Conservation (phyloP, 1,140 invertebrate species). For the Drosophila willistoni region DNA sequence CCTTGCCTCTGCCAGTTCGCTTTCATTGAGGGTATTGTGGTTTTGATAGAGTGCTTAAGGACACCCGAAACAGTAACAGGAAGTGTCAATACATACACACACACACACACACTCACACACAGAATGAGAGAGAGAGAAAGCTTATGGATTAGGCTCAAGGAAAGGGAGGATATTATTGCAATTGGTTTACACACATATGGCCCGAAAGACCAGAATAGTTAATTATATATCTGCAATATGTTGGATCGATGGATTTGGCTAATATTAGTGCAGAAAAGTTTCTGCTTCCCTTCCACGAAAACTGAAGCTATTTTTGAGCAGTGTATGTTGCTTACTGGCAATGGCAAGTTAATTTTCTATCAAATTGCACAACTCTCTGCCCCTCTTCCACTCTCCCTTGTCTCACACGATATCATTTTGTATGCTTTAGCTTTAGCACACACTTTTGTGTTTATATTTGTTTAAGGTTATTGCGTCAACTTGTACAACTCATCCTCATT, state of each 20-base stretch:
- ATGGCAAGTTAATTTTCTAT: slow-evolving; percentile 11
- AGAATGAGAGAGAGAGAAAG: background rate
- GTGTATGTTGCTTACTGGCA: background rate
- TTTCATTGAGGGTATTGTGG: slow-evolving; percentile 48
- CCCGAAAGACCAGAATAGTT: background rate
- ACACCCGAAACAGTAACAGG: slow-evolving; percentile 6
- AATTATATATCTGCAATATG: slow-evolving; percentile 14
- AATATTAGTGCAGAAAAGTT: background rate
- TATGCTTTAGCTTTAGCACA: slow-evolving; percentile 42
- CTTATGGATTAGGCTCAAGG: slow-evolving; percentile 28
- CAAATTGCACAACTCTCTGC: background rate
- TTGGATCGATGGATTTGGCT: background rate
- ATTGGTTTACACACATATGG: slow-evolving; percentile 3
- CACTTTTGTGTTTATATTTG: slow-evolving; percentile 69
- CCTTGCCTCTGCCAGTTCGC: slow-evolving; percentile 16
- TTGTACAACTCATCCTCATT: slow-evolving; percentile 46
- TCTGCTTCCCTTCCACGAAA: background rate
- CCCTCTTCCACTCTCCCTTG: background rate
- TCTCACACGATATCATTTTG: slow-evolving; percentile 13
- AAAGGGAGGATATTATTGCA: slow-evolving; percentile 24
- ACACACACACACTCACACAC: background rate
- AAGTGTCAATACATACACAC: background rate
- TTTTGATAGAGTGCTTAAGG: slow-evolving; percentile 57
- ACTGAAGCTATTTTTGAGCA: too few species aligned
- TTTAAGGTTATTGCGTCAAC: slow-evolving; percentile 61